Percentiles rank a stretch among this genome's conserved stretches.
These are phyloP conservation scores for Globodera ellingtonae DNA, from an alignment of 1,140 invertebrate genomes.

Conservation along the genomic window DNA sequence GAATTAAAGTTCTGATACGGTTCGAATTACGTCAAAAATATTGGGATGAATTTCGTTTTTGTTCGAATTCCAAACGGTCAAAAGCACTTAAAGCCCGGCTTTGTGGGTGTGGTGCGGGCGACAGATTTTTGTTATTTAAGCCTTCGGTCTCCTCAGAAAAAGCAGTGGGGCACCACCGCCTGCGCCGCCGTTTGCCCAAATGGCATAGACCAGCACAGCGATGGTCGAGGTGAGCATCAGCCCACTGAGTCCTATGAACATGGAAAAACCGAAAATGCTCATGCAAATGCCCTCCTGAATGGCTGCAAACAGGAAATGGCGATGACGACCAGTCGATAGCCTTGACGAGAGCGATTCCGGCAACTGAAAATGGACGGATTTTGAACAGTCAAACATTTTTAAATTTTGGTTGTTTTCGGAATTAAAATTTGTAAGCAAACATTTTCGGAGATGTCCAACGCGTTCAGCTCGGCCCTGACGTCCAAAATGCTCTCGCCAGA, in stretches of 20 bases:
- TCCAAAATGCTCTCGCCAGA: constrained; percentile 57
- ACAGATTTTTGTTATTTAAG: background rate
- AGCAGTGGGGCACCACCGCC: background rate
- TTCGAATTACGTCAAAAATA: too few species aligned
- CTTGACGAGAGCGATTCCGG: constrained; percentile 24
- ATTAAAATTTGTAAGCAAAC: constrained; percentile 19
- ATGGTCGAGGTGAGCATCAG: constrained; percentile 55
- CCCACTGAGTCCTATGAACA: constrained; percentile 54
- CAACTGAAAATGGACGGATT: constrained; percentile 28
- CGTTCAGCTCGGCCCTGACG: constrained; percentile 59
- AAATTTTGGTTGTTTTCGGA: too few species aligned
- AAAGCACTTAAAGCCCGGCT: too few species aligned
- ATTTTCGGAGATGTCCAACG: constrained; percentile 56
- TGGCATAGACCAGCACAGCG: constrained; percentile 42
- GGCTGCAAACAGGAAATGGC: constrained; percentile 19
- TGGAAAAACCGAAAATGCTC: constrained; percentile 55
- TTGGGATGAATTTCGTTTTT: too few species aligned
- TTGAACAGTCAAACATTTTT: constrained; percentile 23
- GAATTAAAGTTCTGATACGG: too few species aligned
- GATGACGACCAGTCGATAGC: constrained; percentile 3
- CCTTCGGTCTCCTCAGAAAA: background rate
- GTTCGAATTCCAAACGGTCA: too few species aligned
- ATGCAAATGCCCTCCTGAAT: constrained; percentile 57
- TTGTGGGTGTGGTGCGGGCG: too few species aligned
- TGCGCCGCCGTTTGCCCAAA: constrained; percentile 15